Percentiles rank a stretch among this genome's conserved stretches.
These are phyloP conservation scores for Idaea straminata DNA, from an alignment of 2,888 invertebrate genomes.

Conservation along the genomic window DNA sequence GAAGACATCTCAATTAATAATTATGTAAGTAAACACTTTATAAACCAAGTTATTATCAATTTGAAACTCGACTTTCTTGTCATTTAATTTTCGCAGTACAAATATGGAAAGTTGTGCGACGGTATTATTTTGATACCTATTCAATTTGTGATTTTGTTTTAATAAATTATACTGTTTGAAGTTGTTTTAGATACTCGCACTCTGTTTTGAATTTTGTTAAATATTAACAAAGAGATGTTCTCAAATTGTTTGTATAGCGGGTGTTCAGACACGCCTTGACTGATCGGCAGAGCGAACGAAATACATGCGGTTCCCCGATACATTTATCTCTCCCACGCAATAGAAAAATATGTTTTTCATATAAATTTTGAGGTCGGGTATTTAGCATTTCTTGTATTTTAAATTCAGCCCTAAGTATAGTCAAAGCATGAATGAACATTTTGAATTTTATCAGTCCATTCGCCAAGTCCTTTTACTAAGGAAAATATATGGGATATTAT, in stretches of 20 bases:
- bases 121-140: not conserved
- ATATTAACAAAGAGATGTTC: not conserved
- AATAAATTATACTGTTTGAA: not conserved
- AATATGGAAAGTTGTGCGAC: not conserved
- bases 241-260: not conserved
- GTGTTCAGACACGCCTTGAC: too few species aligned
- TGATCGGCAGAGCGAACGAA: too few species aligned
- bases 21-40: not conserved
- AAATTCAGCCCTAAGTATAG: too few species aligned
- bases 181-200: not conserved
- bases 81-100: not conserved
- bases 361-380: too few species aligned
- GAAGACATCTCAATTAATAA: not conserved
- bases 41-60: not conserved
- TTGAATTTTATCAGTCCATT: too few species aligned
- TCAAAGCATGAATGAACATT: too few species aligned
- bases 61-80: not conserved
- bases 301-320: too few species aligned
- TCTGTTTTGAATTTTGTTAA: not conserved
- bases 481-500: too few species aligned
- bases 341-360: too few species aligned
- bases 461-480: too few species aligned
- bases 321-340: too few species aligned
- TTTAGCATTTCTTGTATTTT: too few species aligned
- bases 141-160: not conserved